Percentiles rank a stretch among this genome's conserved stretches.
These are phyloP conservation scores for Sorex fumeus DNA, from an alignment of 2,113 vertebrate genomes.

Conservation along the genomic window DNA sequence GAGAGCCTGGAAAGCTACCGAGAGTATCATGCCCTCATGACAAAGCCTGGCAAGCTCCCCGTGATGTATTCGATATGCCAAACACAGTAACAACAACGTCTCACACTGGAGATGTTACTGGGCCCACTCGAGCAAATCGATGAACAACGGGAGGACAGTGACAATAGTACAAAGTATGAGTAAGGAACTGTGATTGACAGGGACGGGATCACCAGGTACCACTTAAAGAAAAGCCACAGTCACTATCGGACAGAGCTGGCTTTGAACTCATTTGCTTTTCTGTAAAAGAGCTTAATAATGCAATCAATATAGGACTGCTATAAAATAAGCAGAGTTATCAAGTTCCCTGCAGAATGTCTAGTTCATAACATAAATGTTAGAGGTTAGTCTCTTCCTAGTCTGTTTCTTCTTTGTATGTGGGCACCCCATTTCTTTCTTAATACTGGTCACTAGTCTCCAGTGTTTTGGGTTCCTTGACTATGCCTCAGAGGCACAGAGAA, in stretches of 20 bases:
- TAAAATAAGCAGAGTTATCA: background rate
- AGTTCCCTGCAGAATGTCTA: background rate
- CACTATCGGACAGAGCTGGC: background rate
- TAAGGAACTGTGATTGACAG: background rate
- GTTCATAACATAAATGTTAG: background rate
- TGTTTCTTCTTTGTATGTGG: background rate
- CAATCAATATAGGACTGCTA: background rate
- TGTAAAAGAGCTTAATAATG: constrained; percentile 11
- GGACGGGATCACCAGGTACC: background rate
- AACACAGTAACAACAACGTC: too few species aligned
- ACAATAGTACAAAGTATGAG: background rate
- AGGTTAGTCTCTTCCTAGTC: background rate
- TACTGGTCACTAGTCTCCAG: background rate
- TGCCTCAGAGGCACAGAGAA: background rate
- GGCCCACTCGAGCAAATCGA: too few species aligned
- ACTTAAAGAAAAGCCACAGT: background rate
- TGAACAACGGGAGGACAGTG: too few species aligned
- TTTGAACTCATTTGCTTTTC: background rate
- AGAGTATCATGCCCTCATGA: too few species aligned
- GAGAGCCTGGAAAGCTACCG: too few species aligned
- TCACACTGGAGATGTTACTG: too few species aligned
- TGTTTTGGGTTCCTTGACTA: background rate
- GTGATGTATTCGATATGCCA: too few species aligned
- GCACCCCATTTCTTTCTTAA: background rate
- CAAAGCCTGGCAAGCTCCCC: too few species aligned